Evolutionary conservation across 2,797 vertebrate genomes (phyloP), one percentile per base, ranked within the genome.

Genomic region (Falco naumanni): DNA sequence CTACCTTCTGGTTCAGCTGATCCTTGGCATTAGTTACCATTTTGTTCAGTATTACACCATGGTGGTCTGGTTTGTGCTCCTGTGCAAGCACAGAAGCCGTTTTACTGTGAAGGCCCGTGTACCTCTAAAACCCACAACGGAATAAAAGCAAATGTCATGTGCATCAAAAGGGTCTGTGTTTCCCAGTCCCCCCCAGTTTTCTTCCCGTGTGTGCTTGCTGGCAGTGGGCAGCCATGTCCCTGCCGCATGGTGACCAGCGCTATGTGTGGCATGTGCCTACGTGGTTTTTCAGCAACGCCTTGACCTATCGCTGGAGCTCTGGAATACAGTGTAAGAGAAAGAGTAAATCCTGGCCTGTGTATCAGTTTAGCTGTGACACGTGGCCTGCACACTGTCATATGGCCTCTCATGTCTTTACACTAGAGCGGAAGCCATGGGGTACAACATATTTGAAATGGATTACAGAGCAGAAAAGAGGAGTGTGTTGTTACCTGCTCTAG

Each of bases 11-110:
- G 16, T 4, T 41, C 39, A 5, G 74, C 77, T 10, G 8, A 8
- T 13, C 45, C 7, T 0, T 13, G 45, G 13, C 5, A 3, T n/a
- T 28, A 24, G 39, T 4, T 18, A 2, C 6, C 3, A 18, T 47
- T 47, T 28, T 18, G 16, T 56, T 25, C 31, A 1, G 26, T 24
- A 2, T 24, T 31, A 10, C 22, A 19, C 14, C 34, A 5, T 47
- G 83, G 17, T 33, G 34, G 29, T 45, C 43, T 64, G 57, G 8
- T 56, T 57, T 34, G 34, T 56, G 70, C 47, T 78, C 45, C 66
- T 18, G 16, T n/a, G 7, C 34, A 12, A 24, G 61, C 43, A 24
- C 14, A 34, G 29, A 8, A 16, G 31, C 43, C 29, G 64, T 18
- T 54, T n/a, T 17, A 39, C 25, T 57, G 16, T 8, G 29, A 43